Percentiles rank a stretch among this genome's conserved stretches.
Evolutionary conservation across 2,113 vertebrate species (phyloP).

Genomic region (Stomatorhinus ivindoensis): DNA sequence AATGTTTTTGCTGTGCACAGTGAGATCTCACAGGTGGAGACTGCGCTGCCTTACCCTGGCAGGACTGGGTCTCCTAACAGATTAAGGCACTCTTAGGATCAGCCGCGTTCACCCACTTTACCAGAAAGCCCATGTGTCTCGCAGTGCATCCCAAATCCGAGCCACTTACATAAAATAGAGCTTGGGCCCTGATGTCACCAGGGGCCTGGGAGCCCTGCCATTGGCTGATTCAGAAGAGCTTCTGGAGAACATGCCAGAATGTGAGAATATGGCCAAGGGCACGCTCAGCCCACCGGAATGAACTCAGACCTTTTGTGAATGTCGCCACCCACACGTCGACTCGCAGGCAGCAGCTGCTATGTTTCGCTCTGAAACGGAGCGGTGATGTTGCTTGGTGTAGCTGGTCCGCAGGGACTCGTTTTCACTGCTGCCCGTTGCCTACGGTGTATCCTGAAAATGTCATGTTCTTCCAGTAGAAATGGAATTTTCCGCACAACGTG

Average conservation of each 20-base stretch:
- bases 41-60: background rate
- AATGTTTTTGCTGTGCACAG: background rate
- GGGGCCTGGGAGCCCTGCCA: background rate
- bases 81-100: conserved; percentile 27
- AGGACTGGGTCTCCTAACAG: conserved; percentile 17
- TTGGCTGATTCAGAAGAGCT: background rate
- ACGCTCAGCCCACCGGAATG: background rate
- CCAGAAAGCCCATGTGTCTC: background rate
- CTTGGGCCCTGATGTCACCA: background rate
- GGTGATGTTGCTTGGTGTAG: background rate
- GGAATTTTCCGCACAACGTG: background rate
- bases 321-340: background rate
- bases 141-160: background rate
- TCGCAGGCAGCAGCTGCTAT: background rate
- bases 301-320: background rate
- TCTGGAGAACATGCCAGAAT: background rate
- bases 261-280: background rate
- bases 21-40: background rate
- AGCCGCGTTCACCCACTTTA: conserved; percentile 10
- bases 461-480: background rate
- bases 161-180: background rate
- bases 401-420: background rate
- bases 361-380: background rate
- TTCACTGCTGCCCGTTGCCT: background rate
- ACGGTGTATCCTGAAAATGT: background rate